Percentiles rank a stretch among this genome's conserved stretches.
Conservation (phyloP, 2,113 vertebrate genomes). For the Sylvia atricapilla region DNA sequence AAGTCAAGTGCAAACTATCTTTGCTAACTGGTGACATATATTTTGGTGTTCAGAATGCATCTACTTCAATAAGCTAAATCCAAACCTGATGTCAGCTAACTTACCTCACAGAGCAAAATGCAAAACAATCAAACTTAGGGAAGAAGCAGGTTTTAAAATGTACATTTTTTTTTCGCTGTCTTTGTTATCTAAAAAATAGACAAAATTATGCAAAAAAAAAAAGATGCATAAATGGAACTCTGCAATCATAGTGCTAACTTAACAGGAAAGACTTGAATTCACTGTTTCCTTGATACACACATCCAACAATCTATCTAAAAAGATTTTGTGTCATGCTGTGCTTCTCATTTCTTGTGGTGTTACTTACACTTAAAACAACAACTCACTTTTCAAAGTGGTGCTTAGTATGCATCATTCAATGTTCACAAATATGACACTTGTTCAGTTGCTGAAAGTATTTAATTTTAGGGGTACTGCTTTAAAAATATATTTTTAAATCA, state of each 20-base stretch:
- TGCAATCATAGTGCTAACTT: background rate
- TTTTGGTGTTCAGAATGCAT: background rate
- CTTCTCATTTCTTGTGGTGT: background rate
- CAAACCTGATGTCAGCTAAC: background rate
- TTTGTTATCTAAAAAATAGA: background rate
- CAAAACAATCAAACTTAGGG: background rate
- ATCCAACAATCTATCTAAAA: background rate
- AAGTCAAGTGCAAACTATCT: conserved; percentile 7
- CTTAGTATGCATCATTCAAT: background rate
- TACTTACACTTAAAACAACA: background rate
- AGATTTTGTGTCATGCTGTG: background rate
- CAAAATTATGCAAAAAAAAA: background rate
- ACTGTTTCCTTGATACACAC: background rate
- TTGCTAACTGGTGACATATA: conserved; percentile 55
- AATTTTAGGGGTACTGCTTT: background rate
- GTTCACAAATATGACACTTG: background rate
- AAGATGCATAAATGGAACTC: background rate
- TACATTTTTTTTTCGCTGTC: background rate
- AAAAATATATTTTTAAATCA: background rate
- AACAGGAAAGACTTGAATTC: background rate
- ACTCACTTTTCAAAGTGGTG: background rate
- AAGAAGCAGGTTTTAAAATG: background rate
- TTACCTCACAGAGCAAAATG: background rate
- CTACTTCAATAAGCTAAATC: conserved; percentile 18
- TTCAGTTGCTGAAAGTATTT: background rate